Evolutionary conservation across 2,113 vertebrate genomes (phyloP).

Genomic region (Orycteropus afer): DNA sequence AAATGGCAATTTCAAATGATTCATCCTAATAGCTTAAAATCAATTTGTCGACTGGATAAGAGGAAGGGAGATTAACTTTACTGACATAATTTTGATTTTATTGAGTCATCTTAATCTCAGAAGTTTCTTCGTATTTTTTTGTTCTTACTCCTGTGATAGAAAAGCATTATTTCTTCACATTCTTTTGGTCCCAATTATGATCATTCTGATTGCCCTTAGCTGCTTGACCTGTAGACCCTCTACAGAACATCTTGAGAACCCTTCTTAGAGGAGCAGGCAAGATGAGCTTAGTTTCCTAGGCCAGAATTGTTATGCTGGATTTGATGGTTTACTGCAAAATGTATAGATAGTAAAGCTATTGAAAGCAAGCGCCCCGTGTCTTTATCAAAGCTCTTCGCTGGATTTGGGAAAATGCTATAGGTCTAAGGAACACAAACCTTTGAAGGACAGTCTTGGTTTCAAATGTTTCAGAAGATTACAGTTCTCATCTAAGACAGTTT

Average conservation of each 20-base stretch:
- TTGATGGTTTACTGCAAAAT: not conserved
- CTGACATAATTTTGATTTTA: not conserved
- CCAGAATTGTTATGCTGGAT: not conserved
- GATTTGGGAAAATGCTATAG: conserved; percentile 1
- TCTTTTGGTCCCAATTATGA: conserved; percentile 1
- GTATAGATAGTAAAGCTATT: not conserved
- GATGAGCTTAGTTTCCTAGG: not conserved
- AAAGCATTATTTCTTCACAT: not conserved
- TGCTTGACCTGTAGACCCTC: not conserved
- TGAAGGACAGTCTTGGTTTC: not conserved
- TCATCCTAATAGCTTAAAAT: conserved; percentile 35
- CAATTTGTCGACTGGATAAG: not conserved
- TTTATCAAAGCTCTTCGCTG: not conserved
- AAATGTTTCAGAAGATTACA: not conserved
- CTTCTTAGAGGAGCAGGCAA: not conserved
- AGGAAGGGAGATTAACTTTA: not conserved
- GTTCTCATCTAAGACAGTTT: not conserved
- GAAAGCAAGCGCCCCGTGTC: not conserved
- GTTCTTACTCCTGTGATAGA: not conserved
- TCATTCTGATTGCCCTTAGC: not conserved
- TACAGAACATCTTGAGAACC: not conserved
- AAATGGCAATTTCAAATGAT: not conserved
- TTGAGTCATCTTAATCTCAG: not conserved
- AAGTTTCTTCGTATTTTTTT: not conserved
- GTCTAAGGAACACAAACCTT: conserved; percentile 1